phyloP scores from a whole-genome alignment of 2,888 invertebrate species.

The Lepas anatifera region DNA sequence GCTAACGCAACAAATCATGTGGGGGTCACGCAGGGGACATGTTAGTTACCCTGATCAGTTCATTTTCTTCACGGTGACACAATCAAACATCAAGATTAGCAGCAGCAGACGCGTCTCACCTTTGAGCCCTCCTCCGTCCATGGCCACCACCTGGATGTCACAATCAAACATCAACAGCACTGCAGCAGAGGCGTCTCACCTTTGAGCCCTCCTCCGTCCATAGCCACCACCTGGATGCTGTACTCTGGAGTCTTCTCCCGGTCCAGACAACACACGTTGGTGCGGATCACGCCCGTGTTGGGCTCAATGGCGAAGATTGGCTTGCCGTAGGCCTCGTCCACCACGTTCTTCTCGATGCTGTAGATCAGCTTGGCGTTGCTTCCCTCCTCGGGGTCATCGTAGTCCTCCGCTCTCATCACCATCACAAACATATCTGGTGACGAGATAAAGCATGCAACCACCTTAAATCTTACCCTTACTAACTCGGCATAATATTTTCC shows the following conservation, averaged over 20 bases:
- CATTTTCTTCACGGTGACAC: too few species aligned
- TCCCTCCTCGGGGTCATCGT: constrained; percentile 90
- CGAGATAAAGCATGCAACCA: too few species aligned
- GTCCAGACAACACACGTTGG: constrained; percentile 86
- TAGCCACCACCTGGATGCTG: constrained; percentile 91
- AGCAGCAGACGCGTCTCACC: too few species aligned
- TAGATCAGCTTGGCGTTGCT: constrained; percentile 90
- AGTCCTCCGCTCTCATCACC: constrained; percentile 96
- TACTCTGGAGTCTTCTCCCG: constrained; percentile 93
- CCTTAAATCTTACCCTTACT: too few species aligned
- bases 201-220: constrained; percentile 88
- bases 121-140: constrained; percentile 46
- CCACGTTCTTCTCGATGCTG: constrained; percentile 91
- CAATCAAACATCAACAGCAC: constrained; percentile 92
- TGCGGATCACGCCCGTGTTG: constrained; percentile 91
- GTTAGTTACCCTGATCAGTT: too few species aligned
- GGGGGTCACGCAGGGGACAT: too few species aligned
- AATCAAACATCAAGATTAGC: too few species aligned
- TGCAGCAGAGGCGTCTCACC: constrained; percentile 71
- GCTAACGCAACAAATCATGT: too few species aligned
- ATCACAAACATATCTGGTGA: constrained; percentile 93
- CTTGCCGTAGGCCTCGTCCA: constrained; percentile 90
- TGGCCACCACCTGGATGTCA: constrained; percentile 79
- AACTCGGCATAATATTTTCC: too few species aligned
- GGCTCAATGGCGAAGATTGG: constrained; percentile 94